Evolutionary conservation across 2,888 invertebrate genomes (phyloP), one percentile per base, ranked within the genome.

Genomic region (Latheticus oryzae): DNA sequence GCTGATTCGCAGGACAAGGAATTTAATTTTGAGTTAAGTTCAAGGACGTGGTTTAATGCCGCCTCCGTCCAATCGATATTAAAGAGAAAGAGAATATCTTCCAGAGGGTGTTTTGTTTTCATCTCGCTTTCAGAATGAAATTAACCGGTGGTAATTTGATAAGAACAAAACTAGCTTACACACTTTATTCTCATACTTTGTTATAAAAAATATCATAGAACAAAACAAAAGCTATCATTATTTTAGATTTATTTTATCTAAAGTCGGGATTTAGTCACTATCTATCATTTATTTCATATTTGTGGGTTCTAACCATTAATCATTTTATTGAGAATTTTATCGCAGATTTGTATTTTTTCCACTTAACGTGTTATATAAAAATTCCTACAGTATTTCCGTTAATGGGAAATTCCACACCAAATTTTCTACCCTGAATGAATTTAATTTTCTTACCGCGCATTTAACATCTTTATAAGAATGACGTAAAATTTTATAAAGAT

Each of bases 11-110:
- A 1, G 35, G 8, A 13, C 8, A 17, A 33, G n/a, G 50, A 33
- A 30, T 24, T 50, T 13, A 26, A 28, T 50, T 37, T 50, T 28
- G 37, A 38, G 26, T 37, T 37, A 50, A 50, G 50, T 50, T 50
- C 50, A 50, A 38, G 50, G 50, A 12, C 26, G 19, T 17, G 15
- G n/a, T 12, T 38, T 38, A 26, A 38, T 38, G 50, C 50, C 37
- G 37, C 50, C n/a, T 26, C 38, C n/a, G 16, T 24, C 28, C 3
- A 19, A 50, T 50, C 50, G 50, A 50, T 50, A 50, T 19, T 5
- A 16, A n/a, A 38, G 13, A 8, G 19, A 37, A 37, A 38, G 37
- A 19, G 50, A 28, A 17, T 28, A 26, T 13, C 3, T 9, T 32
- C 45, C 11, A 15, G 37, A 2, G 7, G 12, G 47, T 35, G 8